A percentile compares a stretch with the other conserved stretches of the same genome.
phyloP scores from a whole-genome alignment of 2,113 vertebrate genomes.

The Buteo buteo region DNA sequence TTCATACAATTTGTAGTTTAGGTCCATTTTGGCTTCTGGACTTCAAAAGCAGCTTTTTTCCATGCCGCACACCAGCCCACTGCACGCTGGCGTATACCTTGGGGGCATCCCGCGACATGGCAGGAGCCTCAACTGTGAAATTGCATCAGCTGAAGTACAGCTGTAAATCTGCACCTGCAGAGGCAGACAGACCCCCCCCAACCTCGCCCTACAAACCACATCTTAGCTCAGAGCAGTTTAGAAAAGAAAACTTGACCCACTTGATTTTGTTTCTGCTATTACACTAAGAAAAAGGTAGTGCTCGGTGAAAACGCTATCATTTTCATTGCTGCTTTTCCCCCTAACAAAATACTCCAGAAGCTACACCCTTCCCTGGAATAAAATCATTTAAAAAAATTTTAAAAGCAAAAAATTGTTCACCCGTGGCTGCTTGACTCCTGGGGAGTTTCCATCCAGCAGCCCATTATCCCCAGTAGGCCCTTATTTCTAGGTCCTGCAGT shows the following conservation, averaged over 20 bases:
- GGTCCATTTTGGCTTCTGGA: background rate
- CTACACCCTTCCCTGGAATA: background rate
- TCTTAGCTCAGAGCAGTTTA: background rate
- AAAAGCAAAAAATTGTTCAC: background rate
- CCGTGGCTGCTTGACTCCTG: accelerated
- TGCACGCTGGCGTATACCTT: accelerated
- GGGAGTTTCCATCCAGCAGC: background rate
- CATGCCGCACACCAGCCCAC: accelerated
- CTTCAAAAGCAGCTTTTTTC: background rate
- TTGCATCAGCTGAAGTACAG: background rate
- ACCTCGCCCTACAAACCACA: background rate
- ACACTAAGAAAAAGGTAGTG: background rate
- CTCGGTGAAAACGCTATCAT: background rate
- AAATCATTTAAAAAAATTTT: accelerated
- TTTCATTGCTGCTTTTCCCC: background rate
- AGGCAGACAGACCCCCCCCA: background rate
- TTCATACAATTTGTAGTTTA: background rate
- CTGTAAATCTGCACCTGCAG: background rate
- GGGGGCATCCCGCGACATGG: accelerated
- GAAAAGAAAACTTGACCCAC: background rate
- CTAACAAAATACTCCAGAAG: background rate
- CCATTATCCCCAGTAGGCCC: background rate
- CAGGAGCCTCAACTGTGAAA: background rate
- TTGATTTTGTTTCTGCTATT: background rate
- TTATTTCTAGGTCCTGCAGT: background rate